A percentile compares a stretch with the other conserved stretches of the same genome.
Conservation (phyloP, 2,113 vertebrate genomes). For the Pseudorectes ferrugineus region DNA sequence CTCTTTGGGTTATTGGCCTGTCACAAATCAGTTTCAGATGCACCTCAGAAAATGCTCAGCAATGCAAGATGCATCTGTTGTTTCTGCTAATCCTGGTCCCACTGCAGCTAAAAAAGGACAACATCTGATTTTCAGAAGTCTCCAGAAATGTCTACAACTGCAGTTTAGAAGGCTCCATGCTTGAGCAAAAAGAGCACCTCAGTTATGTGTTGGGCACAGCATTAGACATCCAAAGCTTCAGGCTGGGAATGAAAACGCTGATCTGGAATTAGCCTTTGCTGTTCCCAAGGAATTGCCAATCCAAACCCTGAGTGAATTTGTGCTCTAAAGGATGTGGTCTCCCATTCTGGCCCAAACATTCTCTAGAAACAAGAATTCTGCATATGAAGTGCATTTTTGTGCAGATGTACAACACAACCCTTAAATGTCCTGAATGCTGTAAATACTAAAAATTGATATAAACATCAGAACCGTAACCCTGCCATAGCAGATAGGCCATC, state of each 20-base stretch:
- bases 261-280: background rate
- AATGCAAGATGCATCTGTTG: background rate
- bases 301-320: background rate
- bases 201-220: background rate
- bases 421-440: background rate
- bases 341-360: background rate
- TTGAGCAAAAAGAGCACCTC: background rate
- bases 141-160: background rate
- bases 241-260: background rate
- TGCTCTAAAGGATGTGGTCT: conserved; percentile 34
- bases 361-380: background rate
- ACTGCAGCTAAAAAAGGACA: background rate
- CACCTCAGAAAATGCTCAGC: background rate
- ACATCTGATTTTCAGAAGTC: background rate
- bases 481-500: background rate
- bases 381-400: background rate
- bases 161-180: background rate
- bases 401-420: background rate
- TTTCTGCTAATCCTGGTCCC: background rate
- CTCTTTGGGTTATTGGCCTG: background rate
- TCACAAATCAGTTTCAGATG: conserved; percentile 37
- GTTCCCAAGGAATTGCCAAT: background rate
- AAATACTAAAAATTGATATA: background rate
- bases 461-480: background rate
- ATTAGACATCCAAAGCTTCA: background rate